Conservation (phyloP, 1,140 invertebrate species). For the Macrocentrus cingulum region DNA sequence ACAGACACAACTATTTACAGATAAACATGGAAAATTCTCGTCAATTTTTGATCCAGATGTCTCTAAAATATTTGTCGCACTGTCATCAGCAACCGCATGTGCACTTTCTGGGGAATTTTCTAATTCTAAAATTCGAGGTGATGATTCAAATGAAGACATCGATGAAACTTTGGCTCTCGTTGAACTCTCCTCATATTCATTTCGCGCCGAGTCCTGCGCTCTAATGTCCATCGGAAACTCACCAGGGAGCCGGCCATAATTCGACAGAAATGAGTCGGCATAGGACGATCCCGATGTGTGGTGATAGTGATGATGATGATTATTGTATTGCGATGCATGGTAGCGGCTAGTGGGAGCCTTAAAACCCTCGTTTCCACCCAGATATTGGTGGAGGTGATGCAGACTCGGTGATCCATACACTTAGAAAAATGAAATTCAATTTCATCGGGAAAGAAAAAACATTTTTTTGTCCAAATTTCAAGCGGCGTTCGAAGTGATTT, state of each 20-base stretch:
- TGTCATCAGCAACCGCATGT: conserved; percentile 32
- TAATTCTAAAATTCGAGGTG: conserved; percentile 40
- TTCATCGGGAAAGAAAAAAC: conserved; percentile 6
- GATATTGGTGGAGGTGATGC: conserved; percentile 53
- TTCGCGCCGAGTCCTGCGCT: conserved; percentile 38
- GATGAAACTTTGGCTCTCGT: conserved; percentile 33
- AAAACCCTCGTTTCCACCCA: conserved; percentile 51
- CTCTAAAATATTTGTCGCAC: conserved; percentile 39
- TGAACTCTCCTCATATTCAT: conserved; percentile 33
- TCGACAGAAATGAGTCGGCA: conserved; percentile 45
- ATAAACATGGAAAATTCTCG: conserved; percentile 48
- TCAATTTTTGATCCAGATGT: conserved; percentile 48
- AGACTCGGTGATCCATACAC: conserved; percentile 49
- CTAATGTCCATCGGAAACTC: conserved; percentile 42
- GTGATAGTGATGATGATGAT: conserved; percentile 40
- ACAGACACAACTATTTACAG: conserved; percentile 51
- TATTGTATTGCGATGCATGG: conserved; percentile 45
- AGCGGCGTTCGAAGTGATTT: neutral
- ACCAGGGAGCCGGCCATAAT: conserved; percentile 49
- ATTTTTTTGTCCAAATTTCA: no score
- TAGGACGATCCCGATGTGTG: conserved; percentile 40
- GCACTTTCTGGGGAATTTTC: conserved; percentile 28
- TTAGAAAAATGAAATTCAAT: conserved; percentile 23
- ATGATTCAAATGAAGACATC: conserved; percentile 33
- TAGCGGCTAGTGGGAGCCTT: conserved; percentile 46